Base-by-base conservation (phyloP, 2,797 vertebrate species). In the Galagoides demidoff region DNA sequence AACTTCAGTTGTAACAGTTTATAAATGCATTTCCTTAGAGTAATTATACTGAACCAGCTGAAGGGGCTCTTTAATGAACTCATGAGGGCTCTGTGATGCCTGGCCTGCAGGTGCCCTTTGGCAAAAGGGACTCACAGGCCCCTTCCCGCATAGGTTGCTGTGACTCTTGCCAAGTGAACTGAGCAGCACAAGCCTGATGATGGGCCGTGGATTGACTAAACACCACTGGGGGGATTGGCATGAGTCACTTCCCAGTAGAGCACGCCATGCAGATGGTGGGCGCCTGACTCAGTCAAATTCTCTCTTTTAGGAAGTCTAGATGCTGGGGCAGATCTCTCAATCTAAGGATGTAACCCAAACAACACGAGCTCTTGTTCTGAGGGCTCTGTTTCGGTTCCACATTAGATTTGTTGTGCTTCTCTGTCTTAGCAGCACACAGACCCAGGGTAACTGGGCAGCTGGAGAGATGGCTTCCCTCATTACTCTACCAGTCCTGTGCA, bases 221-320 rank as follows among this genome's bases (percentile, higher is more conserved):
- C 0, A 10, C 49, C 23, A 29, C 2, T 9, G 37, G 14, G 23
- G 52, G 23, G 31, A 6, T 22, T 55, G 27, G 27, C 17, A 22
- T 13, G 49, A 78, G 13, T 89, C 76, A 49, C 61, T 77, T 88
- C 23, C 31, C 45, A 9, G 13, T 2, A 70, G 78, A 89, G 19
- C 31, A 12, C 59, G 73, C 70, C 70, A 13, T 92, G 66, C 92
- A 83, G 83, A 79, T 49, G 43, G 31, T 31, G 39, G 76, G 71
- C 79, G 86, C 66, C 34, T 81, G 61, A 86, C 70, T 94, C 73
- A 49, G 31, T 93, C 61, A 79, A 89, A 91, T 43, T 70, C 57
- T 92, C 86, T 97, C 52, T 95, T 89, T 95, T 86, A 45, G 34
- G 61, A 92, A 89, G 37, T 45, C 77, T 81, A 77, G 89, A 91